phyloP scores from a whole-genome alignment of 1,140 invertebrate species.

The Sarcophaga peregrina region DNA sequence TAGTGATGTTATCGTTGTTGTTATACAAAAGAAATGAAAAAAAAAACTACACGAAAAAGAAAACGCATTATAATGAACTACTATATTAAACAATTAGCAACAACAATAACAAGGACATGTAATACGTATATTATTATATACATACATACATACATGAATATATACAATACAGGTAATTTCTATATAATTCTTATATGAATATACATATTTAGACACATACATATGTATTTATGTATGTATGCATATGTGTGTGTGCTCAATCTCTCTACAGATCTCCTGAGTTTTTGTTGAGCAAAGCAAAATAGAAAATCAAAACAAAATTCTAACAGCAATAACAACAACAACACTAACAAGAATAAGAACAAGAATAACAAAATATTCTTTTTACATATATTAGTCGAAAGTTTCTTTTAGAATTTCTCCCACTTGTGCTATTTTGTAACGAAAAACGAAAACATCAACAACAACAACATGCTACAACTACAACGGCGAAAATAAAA shows the following conservation, averaged over 20 bases:
- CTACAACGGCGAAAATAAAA: too few relatives aligned
- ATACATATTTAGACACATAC: background rate
- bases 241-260: background rate
- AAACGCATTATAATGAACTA: slow-evolving; percentile 10
- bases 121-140: background rate
- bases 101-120: background rate
- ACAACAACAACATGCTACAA: background rate
- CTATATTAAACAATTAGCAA: background rate
- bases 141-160: too few relatives aligned
- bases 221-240: too few relatives aligned
- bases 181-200: slow-evolving; percentile 2
- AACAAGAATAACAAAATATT: background rate
- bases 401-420: slow-evolving; percentile 6
- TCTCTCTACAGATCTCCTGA: background rate
- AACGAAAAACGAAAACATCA: background rate
- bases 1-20: background rate
- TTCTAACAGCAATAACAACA: background rate
- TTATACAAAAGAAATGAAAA: too few relatives aligned
- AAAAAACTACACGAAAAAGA: background rate
- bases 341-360: background rate
- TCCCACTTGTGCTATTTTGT: slow-evolving; percentile 21
- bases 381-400: background rate
- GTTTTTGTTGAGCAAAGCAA: too few relatives aligned
- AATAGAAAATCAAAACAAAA: too few relatives aligned
- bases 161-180: background rate